These are phyloP conservation scores for Barbus barbus DNA, from an alignment of 2,113 vertebrate species.

Conservation along the genomic window DNA sequence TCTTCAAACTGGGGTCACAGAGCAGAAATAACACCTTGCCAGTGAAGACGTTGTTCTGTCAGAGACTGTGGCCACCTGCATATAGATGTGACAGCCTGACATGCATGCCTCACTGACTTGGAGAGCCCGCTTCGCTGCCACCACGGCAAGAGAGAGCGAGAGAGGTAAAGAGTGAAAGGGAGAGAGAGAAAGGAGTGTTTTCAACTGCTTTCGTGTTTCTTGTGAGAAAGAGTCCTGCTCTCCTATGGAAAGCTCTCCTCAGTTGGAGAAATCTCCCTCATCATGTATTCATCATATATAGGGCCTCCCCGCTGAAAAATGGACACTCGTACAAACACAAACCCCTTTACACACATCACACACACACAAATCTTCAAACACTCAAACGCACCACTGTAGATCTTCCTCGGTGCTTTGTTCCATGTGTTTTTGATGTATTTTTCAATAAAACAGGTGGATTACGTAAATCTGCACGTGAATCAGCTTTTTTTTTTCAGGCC, in stretches of 20 bases:
- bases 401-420: not conserved
- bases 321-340: slow-evolving; percentile 10
- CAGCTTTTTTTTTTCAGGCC: not conserved
- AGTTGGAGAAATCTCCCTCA: slow-evolving; percentile 21
- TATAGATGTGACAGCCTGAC: slow-evolving; percentile 63
- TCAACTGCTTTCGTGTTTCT: slow-evolving; percentile 31
- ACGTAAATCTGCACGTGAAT: slow-evolving; percentile 23
- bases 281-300: slow-evolving; percentile 43
- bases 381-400: not conserved
- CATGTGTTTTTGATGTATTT: slow-evolving; percentile 2
- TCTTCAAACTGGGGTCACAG: slow-evolving; percentile 65
- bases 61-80: slow-evolving; percentile 60
- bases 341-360: not conserved
- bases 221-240: no score
- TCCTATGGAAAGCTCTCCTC: slow-evolving; percentile 7
- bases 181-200: slow-evolving; percentile 12
- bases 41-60: slow-evolving; percentile 61
- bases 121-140: slow-evolving; percentile 9
- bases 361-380: not conserved
- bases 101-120: slow-evolving; percentile 58
- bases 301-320: slow-evolving; percentile 22
- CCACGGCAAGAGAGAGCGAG: not conserved
- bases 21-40: slow-evolving; percentile 65
- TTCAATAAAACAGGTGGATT: slow-evolving; percentile 27
- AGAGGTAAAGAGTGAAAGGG: not conserved